Conservation (phyloP, 2,888 invertebrate species). For the Platypus cylindrus region DNA sequence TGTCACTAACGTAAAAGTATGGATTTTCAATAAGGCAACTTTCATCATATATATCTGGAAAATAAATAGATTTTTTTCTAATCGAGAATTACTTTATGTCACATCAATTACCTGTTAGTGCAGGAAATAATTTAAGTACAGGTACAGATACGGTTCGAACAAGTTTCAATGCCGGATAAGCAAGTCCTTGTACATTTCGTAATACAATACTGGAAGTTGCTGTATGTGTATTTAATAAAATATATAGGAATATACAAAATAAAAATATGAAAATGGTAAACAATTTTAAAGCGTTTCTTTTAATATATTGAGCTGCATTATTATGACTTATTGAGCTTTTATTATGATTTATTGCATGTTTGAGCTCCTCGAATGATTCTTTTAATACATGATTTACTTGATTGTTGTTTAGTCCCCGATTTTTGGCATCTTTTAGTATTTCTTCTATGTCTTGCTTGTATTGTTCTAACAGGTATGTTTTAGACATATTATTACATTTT, state of each 20-base stretch:
- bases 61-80: background rate
- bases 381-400: constrained; percentile 50
- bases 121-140: constrained; percentile 59
- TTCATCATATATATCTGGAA: constrained; percentile 65
- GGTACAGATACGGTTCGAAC: constrained; percentile 64
- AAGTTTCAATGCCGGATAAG: constrained; percentile 67
- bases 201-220: constrained; percentile 52
- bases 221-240: constrained; percentile 44
- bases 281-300: constrained; percentile 9
- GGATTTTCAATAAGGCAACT: constrained; percentile 75
- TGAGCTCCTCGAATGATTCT: constrained; percentile 40
- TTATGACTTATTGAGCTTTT: constrained; percentile 15
- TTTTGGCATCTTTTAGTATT: constrained; percentile 44
- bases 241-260: constrained; percentile 32
- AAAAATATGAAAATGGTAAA: constrained; percentile 20
- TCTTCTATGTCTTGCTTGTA: constrained; percentile 46
- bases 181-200: constrained; percentile 63
- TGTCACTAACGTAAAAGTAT: constrained; percentile 65
- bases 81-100: background rate
- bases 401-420: constrained; percentile 46
- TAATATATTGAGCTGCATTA: constrained; percentile 15
- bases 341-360: constrained; percentile 27
- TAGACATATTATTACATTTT: too few species aligned
- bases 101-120: constrained; percentile 47
- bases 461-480: constrained; percentile 29